Conservation (phyloP, 2,797 vertebrate genomes). For the Centropyge bicolor region DNA sequence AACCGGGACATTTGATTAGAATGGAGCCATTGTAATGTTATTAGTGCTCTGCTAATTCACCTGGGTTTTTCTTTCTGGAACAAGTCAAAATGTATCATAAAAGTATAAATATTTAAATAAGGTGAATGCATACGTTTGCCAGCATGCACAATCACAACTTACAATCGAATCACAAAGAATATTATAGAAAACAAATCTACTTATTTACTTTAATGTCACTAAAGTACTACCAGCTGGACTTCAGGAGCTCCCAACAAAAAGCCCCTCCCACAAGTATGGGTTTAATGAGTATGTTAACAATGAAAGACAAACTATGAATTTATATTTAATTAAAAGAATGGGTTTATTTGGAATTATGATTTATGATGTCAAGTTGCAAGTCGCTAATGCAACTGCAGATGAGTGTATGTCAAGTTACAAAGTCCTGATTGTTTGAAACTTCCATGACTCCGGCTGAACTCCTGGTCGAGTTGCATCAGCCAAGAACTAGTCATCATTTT, state of each 20-base stretch:
- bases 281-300: no score
- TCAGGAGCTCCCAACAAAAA: neutral
- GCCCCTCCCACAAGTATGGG: no score
- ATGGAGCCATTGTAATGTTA: no score
- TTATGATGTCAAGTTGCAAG: neutral
- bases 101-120: neutral
- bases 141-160: neutral
- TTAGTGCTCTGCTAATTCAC: neutral
- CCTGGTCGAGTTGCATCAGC: no score
- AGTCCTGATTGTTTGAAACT: neutral
- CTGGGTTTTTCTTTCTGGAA: neutral
- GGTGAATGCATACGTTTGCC: neutral
- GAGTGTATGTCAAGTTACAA: no score
- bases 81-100: no score
- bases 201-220: no score
- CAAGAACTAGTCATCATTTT: neutral
- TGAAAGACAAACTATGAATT: neutral
- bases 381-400: no score
- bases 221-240: neutral
- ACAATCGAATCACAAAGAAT: neutral
- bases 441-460: neutral
- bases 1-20: neutral
- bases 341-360: neutral
- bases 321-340: neutral
- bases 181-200: no score